These are phyloP conservation scores for Neotoma lepida DNA, from an alignment of 2,113 vertebrate genomes.

Conservation along the genomic window DNA sequence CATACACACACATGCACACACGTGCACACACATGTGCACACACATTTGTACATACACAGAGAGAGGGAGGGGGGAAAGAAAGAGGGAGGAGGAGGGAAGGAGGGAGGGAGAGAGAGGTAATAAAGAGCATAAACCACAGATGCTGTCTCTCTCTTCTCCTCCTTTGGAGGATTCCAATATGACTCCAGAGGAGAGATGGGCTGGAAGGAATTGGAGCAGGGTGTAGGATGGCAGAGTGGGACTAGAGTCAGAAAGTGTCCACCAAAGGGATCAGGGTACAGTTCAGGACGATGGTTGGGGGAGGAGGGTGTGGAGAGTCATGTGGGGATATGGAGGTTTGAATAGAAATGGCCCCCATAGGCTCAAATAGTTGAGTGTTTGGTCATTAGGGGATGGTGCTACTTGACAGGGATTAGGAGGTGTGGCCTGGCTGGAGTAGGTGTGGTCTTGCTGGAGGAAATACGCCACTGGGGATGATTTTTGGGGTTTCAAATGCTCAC, in stretches of 20 bases:
- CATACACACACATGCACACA: too few relatives aligned
- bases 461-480: neutral
- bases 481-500: neutral
- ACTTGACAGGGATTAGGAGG: neutral
- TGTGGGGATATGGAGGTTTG: neutral
- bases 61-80: neutral
- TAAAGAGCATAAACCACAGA: neutral
- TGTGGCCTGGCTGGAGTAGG: neutral
- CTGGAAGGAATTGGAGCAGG: neutral
- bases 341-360: neutral
- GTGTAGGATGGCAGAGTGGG: neutral
- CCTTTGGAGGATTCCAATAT: neutral
- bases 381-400: neutral
- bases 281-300: neutral
- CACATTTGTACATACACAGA: neutral
- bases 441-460: neutral
- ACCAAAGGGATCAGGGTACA: too few relatives aligned
- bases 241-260: neutral
- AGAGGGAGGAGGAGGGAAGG: accelerated
- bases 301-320: neutral
- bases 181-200: neutral
- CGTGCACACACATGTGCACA: neutral
- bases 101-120: neutral
- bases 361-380: neutral
- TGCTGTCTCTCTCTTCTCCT: neutral